Base-by-base conservation (phyloP, 2,797 vertebrate species). In the Phaenicophaeus curvirostris region DNA sequence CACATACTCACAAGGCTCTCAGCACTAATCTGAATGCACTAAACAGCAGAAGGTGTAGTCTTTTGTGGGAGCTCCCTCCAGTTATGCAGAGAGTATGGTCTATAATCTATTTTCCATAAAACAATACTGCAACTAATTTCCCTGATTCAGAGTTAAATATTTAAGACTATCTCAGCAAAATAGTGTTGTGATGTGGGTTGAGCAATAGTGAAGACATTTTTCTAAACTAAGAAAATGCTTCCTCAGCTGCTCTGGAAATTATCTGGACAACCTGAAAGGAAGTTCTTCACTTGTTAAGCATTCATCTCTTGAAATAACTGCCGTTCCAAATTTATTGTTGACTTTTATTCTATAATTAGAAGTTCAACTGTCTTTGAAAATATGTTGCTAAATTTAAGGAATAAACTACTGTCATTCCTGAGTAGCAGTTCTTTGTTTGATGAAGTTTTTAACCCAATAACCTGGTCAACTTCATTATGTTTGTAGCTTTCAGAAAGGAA, bases 231-330 rank as follows among this genome's bases (percentile, higher is more conserved):
- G 5, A 86, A 73, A 76, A 79, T 12, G 2, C 13, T 82, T 90
- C 44, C 67, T 67, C 31, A 94, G 5, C 27, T 69, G n/a, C 2
- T 57, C 37, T 35, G 67, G 23, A 87, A 89, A 82, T 77, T 63
- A 65, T 57, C 42, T 76, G 71, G 15, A n/a, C 71, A 51, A 66
- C 66, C 27, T 69, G 39, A 72, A 92, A 83, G 58, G 66, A 93
- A 88, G 51, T 68, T 66, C 18, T 61, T 75, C 31, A 53, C 14
- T 44, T 14, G 18, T 83, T 80, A 83, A 83, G 33, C n/a, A 58
- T 21, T 57, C 62, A 37, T 33, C 15, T 53, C 73, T 75, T 84
- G 83, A 96, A 94, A 81, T 80, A 80, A 96, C 59, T 48, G 54
- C 51, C 37, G 58, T 68, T 90, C 61, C 53, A 85, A 61, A 33